A percentile compares a stretch with the other conserved stretches of the same genome.
These are phyloP conservation scores for Chesias legatella DNA, from an alignment of 2,888 invertebrate genomes.

Conservation along the genomic window DNA sequence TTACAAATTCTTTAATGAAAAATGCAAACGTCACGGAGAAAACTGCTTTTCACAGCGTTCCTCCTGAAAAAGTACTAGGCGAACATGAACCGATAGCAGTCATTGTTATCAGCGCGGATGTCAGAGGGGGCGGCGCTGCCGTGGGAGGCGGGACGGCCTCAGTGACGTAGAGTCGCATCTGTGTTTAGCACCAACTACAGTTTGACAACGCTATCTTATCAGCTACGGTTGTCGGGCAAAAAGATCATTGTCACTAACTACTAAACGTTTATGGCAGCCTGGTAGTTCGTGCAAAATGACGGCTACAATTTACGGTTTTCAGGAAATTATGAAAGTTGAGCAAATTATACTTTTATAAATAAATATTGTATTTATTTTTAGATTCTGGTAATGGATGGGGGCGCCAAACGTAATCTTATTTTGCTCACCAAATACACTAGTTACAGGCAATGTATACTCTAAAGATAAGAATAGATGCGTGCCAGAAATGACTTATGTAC, in stretches of 20 bases:
- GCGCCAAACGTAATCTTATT: no score
- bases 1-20: slow-evolving; percentile 13
- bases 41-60: slow-evolving; percentile 53
- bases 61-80: slow-evolving; percentile 75
- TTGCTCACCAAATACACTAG: no score
- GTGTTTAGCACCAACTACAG: slow-evolving; percentile 47
- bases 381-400: no score
- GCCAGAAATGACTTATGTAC: neutral
- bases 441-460: no score
- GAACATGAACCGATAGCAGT: slow-evolving; percentile 58
- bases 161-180: slow-evolving; percentile 56
- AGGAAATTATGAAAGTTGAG: slow-evolving; percentile 14
- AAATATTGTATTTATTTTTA: no score
- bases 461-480: no score
- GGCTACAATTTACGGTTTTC: slow-evolving; percentile 43
- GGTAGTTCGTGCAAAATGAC: slow-evolving; percentile 48
- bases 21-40: slow-evolving; percentile 49
- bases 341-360: no score
- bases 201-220: slow-evolving; percentile 62
- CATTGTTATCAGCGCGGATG: slow-evolving; percentile 62
- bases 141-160: slow-evolving; percentile 41
- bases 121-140: slow-evolving; percentile 34
- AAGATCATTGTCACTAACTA: slow-evolving; percentile 39
- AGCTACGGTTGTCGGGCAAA: slow-evolving; percentile 35
- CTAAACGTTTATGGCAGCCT: slow-evolving; percentile 46